Evolutionary conservation across 1,140 invertebrate species (phyloP).

Genomic region (Saccostrea cuccullata): DNA sequence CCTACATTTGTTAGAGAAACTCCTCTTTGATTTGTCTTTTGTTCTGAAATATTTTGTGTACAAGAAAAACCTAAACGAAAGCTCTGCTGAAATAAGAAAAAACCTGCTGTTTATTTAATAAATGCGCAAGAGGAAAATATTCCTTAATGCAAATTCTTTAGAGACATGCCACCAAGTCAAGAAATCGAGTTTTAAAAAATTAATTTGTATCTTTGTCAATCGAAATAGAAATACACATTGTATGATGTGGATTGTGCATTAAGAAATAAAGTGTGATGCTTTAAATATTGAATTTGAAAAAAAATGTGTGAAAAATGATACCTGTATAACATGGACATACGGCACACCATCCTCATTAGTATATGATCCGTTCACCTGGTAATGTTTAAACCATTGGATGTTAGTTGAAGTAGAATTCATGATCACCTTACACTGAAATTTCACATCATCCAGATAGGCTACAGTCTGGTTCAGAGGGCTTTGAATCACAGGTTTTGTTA

Average conservation of each 20-base stretch:
- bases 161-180: too few species aligned
- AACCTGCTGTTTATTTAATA: neutral
- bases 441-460: constrained; percentile 83
- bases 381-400: constrained; percentile 86
- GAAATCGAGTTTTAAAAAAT: too few species aligned
- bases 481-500: constrained; percentile 87
- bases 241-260: neutral
- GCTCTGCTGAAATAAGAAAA: neutral
- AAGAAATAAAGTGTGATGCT: neutral
- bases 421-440: constrained; percentile 86
- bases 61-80: too few species aligned
- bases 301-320: constrained; percentile 45
- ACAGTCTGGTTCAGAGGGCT: constrained; percentile 85
- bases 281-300: neutral
- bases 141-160: too few species aligned
- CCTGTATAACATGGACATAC: constrained; percentile 72
- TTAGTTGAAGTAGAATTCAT: constrained; percentile 86
- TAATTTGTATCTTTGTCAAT: neutral
- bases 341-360: constrained; percentile 65
- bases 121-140: too few species aligned
- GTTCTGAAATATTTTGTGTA: too few species aligned
- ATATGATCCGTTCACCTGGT: constrained; percentile 78
- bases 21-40: too few species aligned
- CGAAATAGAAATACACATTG: neutral
- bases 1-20: too few species aligned